Percentiles rank a stretch among this genome's conserved stretches.
Evolutionary conservation across 2,888 invertebrate species (phyloP).

Genomic region (Caenorhabditis virilis): DNA sequence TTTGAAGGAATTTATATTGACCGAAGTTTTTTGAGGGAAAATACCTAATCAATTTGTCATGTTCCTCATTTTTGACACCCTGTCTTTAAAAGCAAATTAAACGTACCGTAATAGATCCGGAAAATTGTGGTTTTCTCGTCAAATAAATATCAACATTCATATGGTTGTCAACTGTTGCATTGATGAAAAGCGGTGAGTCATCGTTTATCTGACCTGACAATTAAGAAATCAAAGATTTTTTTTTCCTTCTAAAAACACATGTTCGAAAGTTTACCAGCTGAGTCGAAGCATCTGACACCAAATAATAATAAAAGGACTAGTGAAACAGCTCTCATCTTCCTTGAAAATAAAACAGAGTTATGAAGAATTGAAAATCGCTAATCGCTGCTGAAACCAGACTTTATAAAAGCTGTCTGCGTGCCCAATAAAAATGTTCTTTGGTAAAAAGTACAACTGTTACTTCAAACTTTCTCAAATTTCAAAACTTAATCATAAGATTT

Average conservation of each 20-base stretch:
- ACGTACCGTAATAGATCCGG: conserved; percentile 19
- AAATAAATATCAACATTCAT: conserved; percentile 18
- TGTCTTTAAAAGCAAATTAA: background rate
- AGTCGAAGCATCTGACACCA: conserved; percentile 30
- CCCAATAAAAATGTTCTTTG: no score
- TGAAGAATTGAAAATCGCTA: no score
- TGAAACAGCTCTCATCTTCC: conserved; percentile 26
- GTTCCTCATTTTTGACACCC: background rate
- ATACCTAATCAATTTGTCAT: conserved; percentile 8
- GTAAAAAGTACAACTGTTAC: no score
- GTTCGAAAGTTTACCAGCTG: conserved; percentile 25
- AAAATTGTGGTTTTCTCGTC: conserved; percentile 22
- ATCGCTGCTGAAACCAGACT: no score
- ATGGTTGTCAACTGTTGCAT: conserved; percentile 16
- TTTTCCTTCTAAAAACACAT: no score
- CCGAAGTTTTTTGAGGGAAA: no score
- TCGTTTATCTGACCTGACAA: conserved; percentile 30
- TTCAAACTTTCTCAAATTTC: no score
- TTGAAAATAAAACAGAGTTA: no score
- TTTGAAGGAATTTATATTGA: no score
- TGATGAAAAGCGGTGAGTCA: conserved; percentile 28
- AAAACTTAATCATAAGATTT: no score
- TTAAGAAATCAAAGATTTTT: no score
- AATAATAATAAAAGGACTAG: conserved; percentile 25
- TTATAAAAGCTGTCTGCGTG: no score